A percentile compares a stretch with the other conserved stretches of the same genome.
phyloP scores from a whole-genome alignment of 2,113 vertebrate genomes.

The Channa argus region DNA sequence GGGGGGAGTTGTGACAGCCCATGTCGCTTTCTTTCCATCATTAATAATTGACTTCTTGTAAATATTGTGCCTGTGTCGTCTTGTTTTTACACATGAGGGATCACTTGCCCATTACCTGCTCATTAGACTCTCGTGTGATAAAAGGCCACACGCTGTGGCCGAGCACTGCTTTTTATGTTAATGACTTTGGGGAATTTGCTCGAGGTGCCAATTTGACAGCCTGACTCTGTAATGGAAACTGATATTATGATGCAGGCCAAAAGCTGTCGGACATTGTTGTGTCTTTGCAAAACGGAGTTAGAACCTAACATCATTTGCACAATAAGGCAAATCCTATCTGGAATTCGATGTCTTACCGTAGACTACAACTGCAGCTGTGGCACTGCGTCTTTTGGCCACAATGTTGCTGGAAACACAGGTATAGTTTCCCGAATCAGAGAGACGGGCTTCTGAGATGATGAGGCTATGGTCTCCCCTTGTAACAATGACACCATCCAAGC shows the following conservation, averaged over 20 bases:
- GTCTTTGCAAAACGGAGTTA: neutral
- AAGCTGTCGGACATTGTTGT: neutral
- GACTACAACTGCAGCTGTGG: constrained; percentile 89
- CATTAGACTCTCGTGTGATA: constrained; percentile 53
- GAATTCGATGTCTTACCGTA: constrained; percentile 83
- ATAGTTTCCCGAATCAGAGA: constrained; percentile 93
- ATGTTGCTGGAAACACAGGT: constrained; percentile 94
- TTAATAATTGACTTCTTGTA: constrained; percentile 71
- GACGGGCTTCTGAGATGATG: constrained; percentile 89
- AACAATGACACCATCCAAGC: constrained; percentile 85
- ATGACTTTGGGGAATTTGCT: constrained; percentile 52
- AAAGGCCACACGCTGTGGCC: constrained; percentile 30
- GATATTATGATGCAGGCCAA: constrained; percentile 26
- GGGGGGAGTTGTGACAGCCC: constrained; percentile 52
- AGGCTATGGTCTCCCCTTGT: constrained; percentile 90
- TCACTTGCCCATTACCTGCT: constrained; percentile 59
- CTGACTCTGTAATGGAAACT: constrained; percentile 2
- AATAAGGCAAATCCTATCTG: neutral
- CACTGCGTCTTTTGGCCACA: constrained; percentile 90
- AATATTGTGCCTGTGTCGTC: constrained; percentile 54
- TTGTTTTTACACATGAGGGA: constrained; percentile 53
- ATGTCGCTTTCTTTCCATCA: constrained; percentile 40
- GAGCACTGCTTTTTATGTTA: constrained; percentile 42
- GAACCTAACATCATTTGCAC: neutral
- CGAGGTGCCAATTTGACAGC: constrained; percentile 34